These are phyloP conservation scores for Orchestia grillus DNA, from an alignment of 1,140 invertebrate genomes.

Conservation along the genomic window DNA sequence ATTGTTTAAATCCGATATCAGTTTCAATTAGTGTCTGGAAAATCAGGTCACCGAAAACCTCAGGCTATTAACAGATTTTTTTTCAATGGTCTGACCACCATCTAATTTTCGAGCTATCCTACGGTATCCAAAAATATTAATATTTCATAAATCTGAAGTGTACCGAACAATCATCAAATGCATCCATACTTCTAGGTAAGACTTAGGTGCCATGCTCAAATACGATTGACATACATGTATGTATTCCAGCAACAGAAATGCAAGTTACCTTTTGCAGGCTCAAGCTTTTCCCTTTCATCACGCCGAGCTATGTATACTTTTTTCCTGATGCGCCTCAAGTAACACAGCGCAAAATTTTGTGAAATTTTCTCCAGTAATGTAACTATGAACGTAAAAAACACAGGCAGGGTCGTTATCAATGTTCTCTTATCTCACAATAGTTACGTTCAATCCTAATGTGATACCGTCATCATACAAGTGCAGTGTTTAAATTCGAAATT, in stretches of 20 bases:
- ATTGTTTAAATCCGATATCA: background rate
- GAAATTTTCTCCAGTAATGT: background rate
- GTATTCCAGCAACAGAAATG: background rate
- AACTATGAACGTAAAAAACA: background rate
- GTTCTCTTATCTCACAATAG: background rate
- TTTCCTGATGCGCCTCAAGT: background rate
- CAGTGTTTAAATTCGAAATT: background rate
- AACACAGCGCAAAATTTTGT: background rate
- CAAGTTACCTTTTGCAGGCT: background rate
- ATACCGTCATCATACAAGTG: background rate
- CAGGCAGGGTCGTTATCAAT: background rate
- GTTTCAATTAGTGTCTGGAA: background rate
- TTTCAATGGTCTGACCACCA: background rate
- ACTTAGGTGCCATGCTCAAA: background rate
- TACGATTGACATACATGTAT: too few species aligned
- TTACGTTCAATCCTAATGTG: background rate
- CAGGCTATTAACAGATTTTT: background rate
- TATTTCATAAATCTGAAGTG: background rate
- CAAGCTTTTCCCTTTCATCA: background rate
- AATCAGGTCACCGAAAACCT: background rate
- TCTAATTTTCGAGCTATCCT: background rate
- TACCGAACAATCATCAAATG: background rate
- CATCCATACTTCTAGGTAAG: background rate
- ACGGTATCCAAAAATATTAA: background rate
- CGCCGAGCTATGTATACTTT: background rate